Conservation (phyloP, 2,113 vertebrate species). For the Varanus salvator region DNA sequence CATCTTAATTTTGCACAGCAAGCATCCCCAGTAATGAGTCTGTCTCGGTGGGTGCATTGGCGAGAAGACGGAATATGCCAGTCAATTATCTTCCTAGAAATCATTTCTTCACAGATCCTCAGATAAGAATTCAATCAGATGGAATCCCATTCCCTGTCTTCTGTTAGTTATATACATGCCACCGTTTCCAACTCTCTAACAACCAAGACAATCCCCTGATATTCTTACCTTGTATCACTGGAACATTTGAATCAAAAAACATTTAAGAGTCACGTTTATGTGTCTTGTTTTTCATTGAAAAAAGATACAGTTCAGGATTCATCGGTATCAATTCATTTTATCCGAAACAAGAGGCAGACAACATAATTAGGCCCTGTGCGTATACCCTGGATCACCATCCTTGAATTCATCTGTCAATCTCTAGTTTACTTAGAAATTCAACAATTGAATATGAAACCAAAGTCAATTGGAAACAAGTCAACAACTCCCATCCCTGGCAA, state of each 20-base stretch:
- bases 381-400: background rate
- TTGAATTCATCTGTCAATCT: background rate
- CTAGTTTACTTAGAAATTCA: background rate
- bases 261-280: background rate
- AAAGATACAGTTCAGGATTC: background rate
- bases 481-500: background rate
- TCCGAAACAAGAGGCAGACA: background rate
- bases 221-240: background rate
- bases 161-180: background rate
- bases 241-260: background rate
- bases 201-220: background rate
- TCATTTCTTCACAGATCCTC: background rate
- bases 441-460: background rate
- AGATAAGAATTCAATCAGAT: background rate
- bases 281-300: background rate
- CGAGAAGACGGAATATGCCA: constrained; percentile 18
- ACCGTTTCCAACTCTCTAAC: background rate
- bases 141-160: constrained; percentile 1
- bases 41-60: background rate
- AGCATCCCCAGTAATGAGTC: background rate
- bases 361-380: background rate
- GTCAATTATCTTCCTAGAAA: background rate
- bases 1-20: constrained; percentile 29
- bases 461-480: background rate
- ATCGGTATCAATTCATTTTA: background rate